These are phyloP conservation scores for Drepana falcataria DNA, from an alignment of 2,888 invertebrate species.

Conservation along the genomic window DNA sequence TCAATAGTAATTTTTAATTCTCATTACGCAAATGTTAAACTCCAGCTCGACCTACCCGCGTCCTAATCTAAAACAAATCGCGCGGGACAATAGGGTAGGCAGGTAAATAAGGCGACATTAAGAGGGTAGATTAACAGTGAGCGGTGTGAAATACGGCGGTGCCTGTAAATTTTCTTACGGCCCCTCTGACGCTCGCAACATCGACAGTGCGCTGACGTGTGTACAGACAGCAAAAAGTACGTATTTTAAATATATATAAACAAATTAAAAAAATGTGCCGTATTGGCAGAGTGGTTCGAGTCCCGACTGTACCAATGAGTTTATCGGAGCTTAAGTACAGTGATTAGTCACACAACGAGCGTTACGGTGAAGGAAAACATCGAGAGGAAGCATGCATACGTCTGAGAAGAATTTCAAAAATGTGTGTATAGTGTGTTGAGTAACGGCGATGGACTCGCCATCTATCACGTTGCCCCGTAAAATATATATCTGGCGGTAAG, in stretches of 20 bases:
- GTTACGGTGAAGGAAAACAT: too few species aligned
- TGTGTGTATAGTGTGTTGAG: too few species aligned
- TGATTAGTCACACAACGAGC: too few species aligned
- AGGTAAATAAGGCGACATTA: conserved; percentile 77
- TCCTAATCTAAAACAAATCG: conserved; percentile 21
- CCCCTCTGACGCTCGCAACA: conserved; percentile 64
- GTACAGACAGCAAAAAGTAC: conserved; percentile 43
- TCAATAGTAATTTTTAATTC: background rate
- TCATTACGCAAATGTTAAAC: background rate
- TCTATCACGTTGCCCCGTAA: too few species aligned
- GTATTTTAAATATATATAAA: conserved; percentile 1
- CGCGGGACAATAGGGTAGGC: conserved; percentile 64
- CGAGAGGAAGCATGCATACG: too few species aligned
- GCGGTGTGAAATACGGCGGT: conserved; percentile 72
- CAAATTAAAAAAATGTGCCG: too few species aligned
- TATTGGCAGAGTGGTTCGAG: too few species aligned
- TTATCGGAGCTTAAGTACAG: too few species aligned
- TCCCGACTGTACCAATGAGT: too few species aligned
- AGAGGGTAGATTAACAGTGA: conserved; percentile 75
- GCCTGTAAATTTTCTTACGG: conserved; percentile 77
- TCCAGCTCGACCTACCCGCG: conserved; percentile 1
- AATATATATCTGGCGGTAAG: too few species aligned
- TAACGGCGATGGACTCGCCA: too few species aligned
- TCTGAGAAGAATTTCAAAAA: too few species aligned
- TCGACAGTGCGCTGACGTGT: conserved; percentile 70